Percentiles rank a stretch among this genome's conserved stretches.
Conservation (phyloP, 2,797 vertebrate species). For the Cuniculus paca region DNA sequence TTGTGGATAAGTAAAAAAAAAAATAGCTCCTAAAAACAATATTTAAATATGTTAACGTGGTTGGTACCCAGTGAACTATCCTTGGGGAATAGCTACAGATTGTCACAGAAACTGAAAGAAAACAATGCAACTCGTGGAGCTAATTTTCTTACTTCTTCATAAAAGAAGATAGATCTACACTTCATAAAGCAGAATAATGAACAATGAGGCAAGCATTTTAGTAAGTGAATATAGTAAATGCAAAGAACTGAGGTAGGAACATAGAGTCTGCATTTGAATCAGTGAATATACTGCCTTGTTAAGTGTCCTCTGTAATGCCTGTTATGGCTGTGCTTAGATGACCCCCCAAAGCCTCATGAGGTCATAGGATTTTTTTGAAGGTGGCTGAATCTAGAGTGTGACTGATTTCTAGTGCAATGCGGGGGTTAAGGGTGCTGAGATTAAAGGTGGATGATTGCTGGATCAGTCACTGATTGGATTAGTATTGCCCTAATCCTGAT, state of each 20-base stretch:
- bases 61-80: neutral
- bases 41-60: neutral
- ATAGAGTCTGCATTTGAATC: neutral
- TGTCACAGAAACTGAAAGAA: neutral
- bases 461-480: neutral
- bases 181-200: neutral
- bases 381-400: neutral
- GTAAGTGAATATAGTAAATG: neutral
- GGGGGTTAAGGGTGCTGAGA: neutral
- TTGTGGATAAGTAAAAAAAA: neutral
- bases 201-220: neutral
- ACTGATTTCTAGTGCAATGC: neutral
- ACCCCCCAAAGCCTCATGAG: neutral
- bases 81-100: neutral
- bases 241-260: neutral
- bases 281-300: slow-evolving; percentile 46
- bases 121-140: neutral
- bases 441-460: neutral
- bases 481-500: neutral
- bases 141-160: slow-evolving; percentile 30
- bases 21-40: neutral
- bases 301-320: neutral
- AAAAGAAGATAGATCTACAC: neutral
- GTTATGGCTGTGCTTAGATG: neutral
- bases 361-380: neutral